phyloP scores from a whole-genome alignment of 2,797 vertebrate species.

The Petrocephalus sullivani region DNA sequence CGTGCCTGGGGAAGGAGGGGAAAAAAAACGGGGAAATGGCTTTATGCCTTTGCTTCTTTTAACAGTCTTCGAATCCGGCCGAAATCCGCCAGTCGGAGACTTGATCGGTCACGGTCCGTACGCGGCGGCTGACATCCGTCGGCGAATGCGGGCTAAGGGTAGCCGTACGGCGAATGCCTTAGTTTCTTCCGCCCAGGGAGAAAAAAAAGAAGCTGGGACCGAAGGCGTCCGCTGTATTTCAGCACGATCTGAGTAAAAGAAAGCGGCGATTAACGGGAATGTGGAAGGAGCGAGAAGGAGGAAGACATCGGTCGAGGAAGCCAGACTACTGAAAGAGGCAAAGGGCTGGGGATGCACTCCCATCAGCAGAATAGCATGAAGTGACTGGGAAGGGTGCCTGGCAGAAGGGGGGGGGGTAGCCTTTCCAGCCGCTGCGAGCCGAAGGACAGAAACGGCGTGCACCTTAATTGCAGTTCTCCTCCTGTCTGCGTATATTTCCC shows the following conservation, averaged over 20 bases:
- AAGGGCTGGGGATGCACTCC: constrained; percentile 10
- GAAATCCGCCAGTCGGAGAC: background rate
- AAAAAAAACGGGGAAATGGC: background rate
- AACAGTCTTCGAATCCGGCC: background rate
- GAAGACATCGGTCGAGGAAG: constrained; percentile 1
- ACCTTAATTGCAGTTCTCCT: background rate
- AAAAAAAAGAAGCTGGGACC: background rate
- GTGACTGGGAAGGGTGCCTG: constrained; percentile 12
- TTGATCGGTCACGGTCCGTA: background rate
- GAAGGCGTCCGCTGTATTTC: constrained; percentile 2
- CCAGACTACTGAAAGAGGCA: background rate
- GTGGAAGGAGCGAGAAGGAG: background rate
- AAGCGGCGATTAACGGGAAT: background rate
- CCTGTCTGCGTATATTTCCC: background rate
- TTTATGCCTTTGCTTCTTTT: background rate
- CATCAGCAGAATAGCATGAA: constrained; percentile 15
- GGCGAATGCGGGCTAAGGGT: background rate
- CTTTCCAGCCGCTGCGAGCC: background rate
- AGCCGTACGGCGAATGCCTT: background rate
- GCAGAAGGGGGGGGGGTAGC: background rate
- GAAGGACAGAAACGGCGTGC: background rate
- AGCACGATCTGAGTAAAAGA: background rate
- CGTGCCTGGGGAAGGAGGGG: background rate
- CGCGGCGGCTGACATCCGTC: background rate
- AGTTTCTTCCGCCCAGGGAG: background rate